Conservation (phyloP, 2,113 vertebrate genomes). For the Tetraodon nigroviridis region DNA sequence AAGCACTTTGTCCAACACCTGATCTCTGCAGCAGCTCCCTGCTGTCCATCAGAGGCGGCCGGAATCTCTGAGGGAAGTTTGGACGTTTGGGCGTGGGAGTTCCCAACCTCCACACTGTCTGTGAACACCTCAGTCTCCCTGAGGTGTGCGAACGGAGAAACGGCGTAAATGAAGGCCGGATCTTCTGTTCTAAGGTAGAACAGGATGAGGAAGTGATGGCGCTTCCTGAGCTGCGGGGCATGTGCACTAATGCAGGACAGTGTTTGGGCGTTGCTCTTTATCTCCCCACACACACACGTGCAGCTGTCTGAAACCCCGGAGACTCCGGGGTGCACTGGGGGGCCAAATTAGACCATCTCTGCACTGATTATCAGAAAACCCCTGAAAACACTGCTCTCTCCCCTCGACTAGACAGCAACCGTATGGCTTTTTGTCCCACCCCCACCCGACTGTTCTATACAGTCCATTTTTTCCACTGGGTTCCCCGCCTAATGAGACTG, state of each 20-base stretch:
- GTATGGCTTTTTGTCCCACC: no score
- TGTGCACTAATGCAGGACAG: constrained; percentile 58
- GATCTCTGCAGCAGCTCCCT: no score
- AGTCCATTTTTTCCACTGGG: background rate
- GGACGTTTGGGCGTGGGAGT: no score
- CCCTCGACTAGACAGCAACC: no score
- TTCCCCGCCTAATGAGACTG: constrained; percentile 44
- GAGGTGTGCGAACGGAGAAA: constrained; percentile 8
- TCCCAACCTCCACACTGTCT: no score
- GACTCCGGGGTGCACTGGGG: constrained; percentile 33
- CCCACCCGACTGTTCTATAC: background rate
- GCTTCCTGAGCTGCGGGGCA: constrained; percentile 47
- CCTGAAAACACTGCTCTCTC: no score
- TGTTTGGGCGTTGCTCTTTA: constrained; percentile 52
- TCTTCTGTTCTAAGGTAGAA: constrained; percentile 37
- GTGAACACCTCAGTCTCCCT: background rate
- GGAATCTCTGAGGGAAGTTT: no score
- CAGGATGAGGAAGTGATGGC: constrained; percentile 54
- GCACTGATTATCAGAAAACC: no score
- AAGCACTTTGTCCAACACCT: no score
- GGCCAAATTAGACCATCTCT: constrained; percentile 5
- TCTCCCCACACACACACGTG: constrained; percentile 34
- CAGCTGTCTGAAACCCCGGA: constrained; percentile 49
- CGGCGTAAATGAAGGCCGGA: constrained; percentile 25
- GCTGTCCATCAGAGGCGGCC: no score